phyloP scores from a whole-genome alignment of 2,888 invertebrate genomes.

The Poecilus cupreus region DNA sequence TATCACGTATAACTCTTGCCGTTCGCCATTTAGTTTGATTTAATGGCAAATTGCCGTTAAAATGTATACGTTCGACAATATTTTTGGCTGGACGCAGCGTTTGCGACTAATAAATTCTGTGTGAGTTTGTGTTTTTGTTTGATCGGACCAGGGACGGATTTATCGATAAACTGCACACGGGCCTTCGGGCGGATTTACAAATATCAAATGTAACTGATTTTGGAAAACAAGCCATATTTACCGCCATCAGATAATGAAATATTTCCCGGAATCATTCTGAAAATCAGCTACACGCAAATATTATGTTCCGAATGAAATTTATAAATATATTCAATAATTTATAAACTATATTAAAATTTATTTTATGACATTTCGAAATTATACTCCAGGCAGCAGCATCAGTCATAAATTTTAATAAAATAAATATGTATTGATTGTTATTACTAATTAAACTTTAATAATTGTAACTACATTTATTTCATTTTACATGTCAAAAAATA shows the following conservation, averaged over 20 bases:
- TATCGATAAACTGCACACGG: conserved; percentile 36
- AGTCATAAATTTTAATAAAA: conserved; percentile 27
- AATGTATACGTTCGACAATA: conserved; percentile 60
- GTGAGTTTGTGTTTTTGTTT: conserved; percentile 52
- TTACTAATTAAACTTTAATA: conserved; percentile 29
- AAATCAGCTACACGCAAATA: conserved; percentile 21
- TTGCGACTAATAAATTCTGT: conserved; percentile 56
- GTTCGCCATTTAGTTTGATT: conserved; percentile 59
- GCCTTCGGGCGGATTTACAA: conserved; percentile 28
- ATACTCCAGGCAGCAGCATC: neutral
- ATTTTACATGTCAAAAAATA: neutral
- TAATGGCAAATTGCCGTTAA: conserved; percentile 59
- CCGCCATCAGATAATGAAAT: conserved; percentile 21
- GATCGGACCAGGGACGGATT: conserved; percentile 35
- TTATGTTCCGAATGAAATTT: conserved; percentile 11
- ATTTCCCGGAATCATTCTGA: neutral
- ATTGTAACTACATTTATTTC: neutral
- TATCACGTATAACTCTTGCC: conserved; percentile 56
- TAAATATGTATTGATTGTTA: conserved; percentile 32
- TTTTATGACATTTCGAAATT: conserved; percentile 2
- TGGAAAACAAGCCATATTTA: conserved; percentile 12
- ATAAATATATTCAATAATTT: conserved; percentile 30
- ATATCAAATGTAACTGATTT: conserved; percentile 16
- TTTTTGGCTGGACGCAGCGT: conserved; percentile 52
- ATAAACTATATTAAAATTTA: conserved; percentile 12